Base-by-base conservation (phyloP, 1,140 invertebrate genomes). In the Hermatobates lingyangjiaoensis region DNA sequence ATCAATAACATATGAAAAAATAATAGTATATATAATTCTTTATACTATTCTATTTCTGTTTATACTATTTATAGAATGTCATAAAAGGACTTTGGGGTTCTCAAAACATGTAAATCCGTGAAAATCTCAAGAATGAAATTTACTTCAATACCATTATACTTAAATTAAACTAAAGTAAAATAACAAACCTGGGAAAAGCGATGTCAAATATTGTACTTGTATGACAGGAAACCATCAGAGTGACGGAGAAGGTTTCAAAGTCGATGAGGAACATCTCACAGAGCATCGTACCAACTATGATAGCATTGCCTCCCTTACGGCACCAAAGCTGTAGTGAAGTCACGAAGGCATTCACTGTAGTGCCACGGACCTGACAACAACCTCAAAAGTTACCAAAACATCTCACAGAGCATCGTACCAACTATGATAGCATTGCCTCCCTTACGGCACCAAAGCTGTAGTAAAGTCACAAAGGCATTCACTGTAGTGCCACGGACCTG, bases 241-340 rank as follows among this genome's bases (percentile, higher is more conserved):
- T 75, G 0, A 74, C 69, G 2, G 72, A 65, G 62, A 90, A 87
- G 0, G 76, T 76, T 1, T 67, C 63, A n/a, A 83, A 62, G 59
- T 80, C 75, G 15, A 92, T 74, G 34, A 74, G 71, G 64, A 87
- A 91, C 51, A 93, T 86, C 68, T 93, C 87, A 57, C 82, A 85
- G 49, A 71, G 69, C 1, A 68, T 66, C 1, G 87, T 90, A 15
- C 83, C 87, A 21, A 83, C 77, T 0, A 83, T 24, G 81, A 68
- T 40, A 7, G 24, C 20, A 2, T 71, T 66, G 12, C 76, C 65
- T 25, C 70, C 61, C 27, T 72, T 69, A n/a, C n/a, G n/a, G n/a
- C n/a, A n/a, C n/a, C n/a, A n/a, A 15, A 77, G 53, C 46, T 76
- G 66, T 52, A 82, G 64, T 0, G 82, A 83, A 0, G 80, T 80